Evolutionary conservation across 2,113 vertebrate species (phyloP), one percentile per base, ranked within the genome.

Genomic region (Osmerus mordax): DNA sequence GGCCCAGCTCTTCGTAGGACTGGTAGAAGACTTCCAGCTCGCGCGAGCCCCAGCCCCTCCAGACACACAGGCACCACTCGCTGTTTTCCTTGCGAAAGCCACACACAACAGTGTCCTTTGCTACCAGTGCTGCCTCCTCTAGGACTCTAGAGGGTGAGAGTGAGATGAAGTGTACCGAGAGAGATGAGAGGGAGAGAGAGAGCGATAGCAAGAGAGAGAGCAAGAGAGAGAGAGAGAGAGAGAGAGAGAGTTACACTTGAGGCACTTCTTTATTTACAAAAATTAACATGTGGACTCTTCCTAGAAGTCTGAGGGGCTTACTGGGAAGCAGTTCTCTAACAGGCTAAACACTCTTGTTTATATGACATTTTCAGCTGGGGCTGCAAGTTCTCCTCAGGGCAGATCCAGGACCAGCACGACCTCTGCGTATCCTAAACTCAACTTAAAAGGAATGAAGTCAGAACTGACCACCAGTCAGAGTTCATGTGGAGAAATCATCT

Each of bases 11-110:
- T 83, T 99, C 97, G 0, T 94, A 96, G 71, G 94, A 93, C 84
- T 92, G 94, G 93, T 97, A 96, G 93, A 99, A 98, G 85, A 94
- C 56, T 69, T 96, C 93, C 74, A 99, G 95, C 77, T 97, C 95
- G 5, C 76, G 82, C 85, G 89, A 69, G 9, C 95, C 94, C 97
- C 97, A 99, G 89, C 93, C 93, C 83, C 95, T 92, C 97, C 97
- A 98, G 87, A 96, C 95, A 79, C 95, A 94, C 85, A 99, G 93
- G 90, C 93, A 92, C 94, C 94, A 95, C 83, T 94, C 94, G 14
- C 0, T 85, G 83, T 87, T 89, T 74, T 94, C 91, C 0, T 92
- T 93, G 72, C 82, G 88, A 72, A 97, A 95, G 91, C 94, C 94
- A 56, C 97, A 99, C 66, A 96, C 96, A 41, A 98, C 95, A 0